Conservation (phyloP, 2,888 invertebrate species). For the Antheraea assamensis region DNA sequence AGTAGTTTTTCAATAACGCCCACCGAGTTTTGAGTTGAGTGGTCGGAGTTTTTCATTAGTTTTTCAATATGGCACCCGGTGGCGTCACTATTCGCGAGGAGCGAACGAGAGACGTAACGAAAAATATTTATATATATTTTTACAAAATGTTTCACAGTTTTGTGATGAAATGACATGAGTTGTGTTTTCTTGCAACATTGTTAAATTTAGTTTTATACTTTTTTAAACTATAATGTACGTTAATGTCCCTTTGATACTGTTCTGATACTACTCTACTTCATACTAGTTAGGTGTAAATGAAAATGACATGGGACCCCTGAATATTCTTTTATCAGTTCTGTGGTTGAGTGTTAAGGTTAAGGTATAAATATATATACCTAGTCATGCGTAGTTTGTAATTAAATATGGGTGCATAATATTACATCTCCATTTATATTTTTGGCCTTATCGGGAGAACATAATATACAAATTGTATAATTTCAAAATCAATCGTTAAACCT, state of each 20-base stretch:
- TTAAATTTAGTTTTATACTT: background rate
- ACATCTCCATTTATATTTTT: no score
- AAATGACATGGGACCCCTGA: background rate
- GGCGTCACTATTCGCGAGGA: conserved; percentile 33
- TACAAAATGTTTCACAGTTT: conserved; percentile 21
- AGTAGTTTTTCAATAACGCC: conserved; percentile 68
- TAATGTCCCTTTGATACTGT: background rate
- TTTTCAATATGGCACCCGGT: conserved; percentile 56
- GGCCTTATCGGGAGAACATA: background rate
- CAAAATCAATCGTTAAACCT: background rate
- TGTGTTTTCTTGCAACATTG: background rate
- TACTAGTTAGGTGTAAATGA: background rate
- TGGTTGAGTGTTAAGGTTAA: no score
- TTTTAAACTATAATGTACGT: background rate
- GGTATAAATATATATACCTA: no score
- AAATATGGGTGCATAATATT: no score
- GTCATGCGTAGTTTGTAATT: no score
- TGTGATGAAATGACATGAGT: background rate
- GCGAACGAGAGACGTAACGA: conserved; percentile 33
- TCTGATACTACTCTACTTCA: no score
- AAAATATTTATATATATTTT: conserved; percentile 30
- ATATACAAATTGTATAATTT: background rate
- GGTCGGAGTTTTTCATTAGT: conserved; percentile 59
- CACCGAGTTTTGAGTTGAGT: conserved; percentile 45
- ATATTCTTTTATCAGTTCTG: no score